Evolutionary conservation across 92 coral and sea anemone species (phyloP).

Genomic region (Ricordea florida): DNA sequence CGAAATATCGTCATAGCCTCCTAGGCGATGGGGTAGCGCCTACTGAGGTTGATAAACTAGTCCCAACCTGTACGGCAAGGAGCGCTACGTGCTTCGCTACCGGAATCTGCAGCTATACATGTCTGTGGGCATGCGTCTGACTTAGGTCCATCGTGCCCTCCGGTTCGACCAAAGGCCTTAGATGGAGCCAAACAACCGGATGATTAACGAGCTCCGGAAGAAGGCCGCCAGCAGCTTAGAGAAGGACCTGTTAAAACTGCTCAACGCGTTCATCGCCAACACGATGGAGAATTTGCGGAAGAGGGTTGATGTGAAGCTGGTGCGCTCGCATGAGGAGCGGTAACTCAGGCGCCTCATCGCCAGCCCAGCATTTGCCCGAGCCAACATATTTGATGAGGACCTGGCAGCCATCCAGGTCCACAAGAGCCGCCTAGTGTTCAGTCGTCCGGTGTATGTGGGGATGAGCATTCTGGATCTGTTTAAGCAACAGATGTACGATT

Average conservation of each 20-base stretch:
- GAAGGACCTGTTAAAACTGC: not conserved
- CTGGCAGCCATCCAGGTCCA: constrained; percentile 10
- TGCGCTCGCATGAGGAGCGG: not conserved
- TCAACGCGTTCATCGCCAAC: not conserved
- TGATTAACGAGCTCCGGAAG: not conserved
- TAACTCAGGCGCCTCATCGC: not conserved
- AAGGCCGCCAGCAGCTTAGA: not conserved
- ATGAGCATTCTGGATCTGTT: no score
- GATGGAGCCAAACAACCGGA: not conserved
- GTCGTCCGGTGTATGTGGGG: not conserved
- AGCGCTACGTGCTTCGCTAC: no score
- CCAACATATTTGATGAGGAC: constrained; percentile 1
- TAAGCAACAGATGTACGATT: not conserved
- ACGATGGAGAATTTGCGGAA: not conserved
- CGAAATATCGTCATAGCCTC: not conserved
- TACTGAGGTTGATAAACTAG: no score
- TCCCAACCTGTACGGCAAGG: not conserved
- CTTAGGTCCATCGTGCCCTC: not conserved
- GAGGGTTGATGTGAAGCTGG: not conserved
- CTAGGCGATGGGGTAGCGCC: no score
- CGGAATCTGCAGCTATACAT: no score
- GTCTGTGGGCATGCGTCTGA: not conserved
- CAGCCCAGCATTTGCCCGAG: not conserved
- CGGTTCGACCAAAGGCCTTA: not conserved
- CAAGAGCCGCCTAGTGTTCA: not conserved